phyloP scores from a whole-genome alignment of 2,797 vertebrate species.

The Scyliorhinus canicula region DNA sequence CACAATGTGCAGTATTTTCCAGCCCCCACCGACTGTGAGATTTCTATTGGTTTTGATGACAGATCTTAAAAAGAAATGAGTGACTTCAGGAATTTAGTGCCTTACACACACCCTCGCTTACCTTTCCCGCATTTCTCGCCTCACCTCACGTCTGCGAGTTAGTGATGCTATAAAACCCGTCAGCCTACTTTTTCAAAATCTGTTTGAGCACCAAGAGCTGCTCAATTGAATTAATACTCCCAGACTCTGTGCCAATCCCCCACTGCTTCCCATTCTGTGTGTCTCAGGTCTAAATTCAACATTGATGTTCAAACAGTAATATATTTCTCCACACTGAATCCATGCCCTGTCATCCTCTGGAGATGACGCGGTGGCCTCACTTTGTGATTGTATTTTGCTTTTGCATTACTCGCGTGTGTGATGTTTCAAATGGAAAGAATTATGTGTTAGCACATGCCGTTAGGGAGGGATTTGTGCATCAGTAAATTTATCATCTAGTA shows the following conservation, averaged over 20 bases:
- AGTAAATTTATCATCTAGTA: not conserved
- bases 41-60: not conserved
- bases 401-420: not conserved
- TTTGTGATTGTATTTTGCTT: not conserved
- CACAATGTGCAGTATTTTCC: too few relatives aligned
- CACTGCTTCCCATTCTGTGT: not conserved
- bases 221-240: not conserved
- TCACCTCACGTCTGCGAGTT: not conserved
- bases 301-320: not conserved
- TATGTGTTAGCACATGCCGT: not conserved
- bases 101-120: not conserved
- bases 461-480: not conserved
- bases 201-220: not conserved
- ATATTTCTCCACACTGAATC: not conserved
- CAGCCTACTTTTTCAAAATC: not conserved
- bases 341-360: not conserved
- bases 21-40: not conserved
- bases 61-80: not conserved
- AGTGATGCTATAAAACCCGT: not conserved
- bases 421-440: constrained; percentile 14
- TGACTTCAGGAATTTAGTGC: not conserved
- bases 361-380: not conserved
- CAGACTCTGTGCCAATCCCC: not conserved
- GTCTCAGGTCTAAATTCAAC: not conserved
- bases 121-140: not conserved